These are phyloP conservation scores for Stegophylla sp. DNA, from an alignment of 2,888 invertebrate genomes.

Conservation along the genomic window DNA sequence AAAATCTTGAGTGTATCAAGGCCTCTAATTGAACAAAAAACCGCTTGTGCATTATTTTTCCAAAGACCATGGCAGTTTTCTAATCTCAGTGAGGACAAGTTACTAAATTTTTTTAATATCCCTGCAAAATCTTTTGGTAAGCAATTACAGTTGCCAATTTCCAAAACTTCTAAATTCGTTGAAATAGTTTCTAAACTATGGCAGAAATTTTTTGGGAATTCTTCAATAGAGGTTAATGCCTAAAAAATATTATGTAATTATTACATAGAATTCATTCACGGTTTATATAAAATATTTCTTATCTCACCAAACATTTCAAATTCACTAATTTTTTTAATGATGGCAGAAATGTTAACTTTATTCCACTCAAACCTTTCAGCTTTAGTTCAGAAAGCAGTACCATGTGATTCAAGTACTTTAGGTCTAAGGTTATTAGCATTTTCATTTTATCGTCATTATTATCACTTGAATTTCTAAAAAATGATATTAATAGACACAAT, in stretches of 20 bases:
- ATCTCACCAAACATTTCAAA: conserved; percentile 73
- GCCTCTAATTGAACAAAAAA: conserved; percentile 73
- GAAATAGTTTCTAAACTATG: conserved; percentile 69
- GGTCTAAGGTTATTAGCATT: conserved; percentile 67
- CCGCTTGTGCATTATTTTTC: conserved; percentile 67
- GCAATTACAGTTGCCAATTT: conserved; percentile 81
- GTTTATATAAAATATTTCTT: conserved; percentile 64
- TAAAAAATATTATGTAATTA: conserved; percentile 60
- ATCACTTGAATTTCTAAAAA: neutral
- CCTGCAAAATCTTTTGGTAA: conserved; percentile 75
- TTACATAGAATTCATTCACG: neutral
- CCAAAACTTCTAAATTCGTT: conserved; percentile 76
- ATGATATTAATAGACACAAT: neutral
- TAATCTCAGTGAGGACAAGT: conserved; percentile 75
- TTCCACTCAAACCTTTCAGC: conserved; percentile 75
- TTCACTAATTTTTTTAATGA: conserved; percentile 71
- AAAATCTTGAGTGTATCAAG: conserved; percentile 74
- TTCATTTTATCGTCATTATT: too few relatives aligned
- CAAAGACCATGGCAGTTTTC: conserved; percentile 77
- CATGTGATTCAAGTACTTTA: conserved; percentile 71
- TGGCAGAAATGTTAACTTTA: conserved; percentile 71
- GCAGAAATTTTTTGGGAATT: conserved; percentile 62
- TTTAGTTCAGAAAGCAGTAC: conserved; percentile 75
- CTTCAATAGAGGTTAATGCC: conserved; percentile 68
- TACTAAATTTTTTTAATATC: conserved; percentile 70